A percentile compares a stretch with the other conserved stretches of the same genome.
Evolutionary conservation across 2,113 vertebrate species (phyloP).

Genomic region (Syngnathus typhle): DNA sequence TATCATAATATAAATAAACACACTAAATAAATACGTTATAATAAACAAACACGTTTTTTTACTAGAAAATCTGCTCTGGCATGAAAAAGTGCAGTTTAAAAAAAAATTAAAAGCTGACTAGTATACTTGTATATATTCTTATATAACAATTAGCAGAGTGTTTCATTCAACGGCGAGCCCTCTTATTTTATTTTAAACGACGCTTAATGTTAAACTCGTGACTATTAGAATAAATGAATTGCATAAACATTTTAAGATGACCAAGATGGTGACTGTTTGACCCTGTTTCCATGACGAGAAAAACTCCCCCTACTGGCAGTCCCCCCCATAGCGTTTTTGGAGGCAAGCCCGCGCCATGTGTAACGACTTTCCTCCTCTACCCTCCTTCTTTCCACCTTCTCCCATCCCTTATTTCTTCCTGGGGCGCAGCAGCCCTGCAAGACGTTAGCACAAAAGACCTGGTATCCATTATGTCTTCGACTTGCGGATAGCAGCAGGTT

Average conservation of each 20-base stretch:
- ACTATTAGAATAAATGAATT: neutral
- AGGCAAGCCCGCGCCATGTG: neutral
- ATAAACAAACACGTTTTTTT: no score
- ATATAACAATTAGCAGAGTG: no score
- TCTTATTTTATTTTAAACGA: no score
- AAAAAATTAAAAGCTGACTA: no score
- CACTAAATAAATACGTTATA: no score
- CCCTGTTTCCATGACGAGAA: neutral
- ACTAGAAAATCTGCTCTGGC: no score
- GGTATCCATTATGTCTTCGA: conserved; percentile 29
- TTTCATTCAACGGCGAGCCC: no score
- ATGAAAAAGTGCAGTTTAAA: no score
- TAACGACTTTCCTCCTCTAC: neutral
- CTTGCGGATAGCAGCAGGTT: conserved; percentile 19
- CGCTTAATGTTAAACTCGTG: no score
- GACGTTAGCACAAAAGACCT: conserved; percentile 30
- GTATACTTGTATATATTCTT: no score
- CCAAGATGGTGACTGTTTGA: neutral
- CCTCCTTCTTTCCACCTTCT: conserved; percentile 5
- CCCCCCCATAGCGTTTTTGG: neutral
- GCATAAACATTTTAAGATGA: neutral
- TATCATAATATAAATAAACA: no score
- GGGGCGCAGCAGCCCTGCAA: conserved; percentile 13
- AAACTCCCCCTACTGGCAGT: conserved; percentile 27
- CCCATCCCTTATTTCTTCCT: neutral